A percentile compares a stretch with the other conserved stretches of the same genome.
These are phyloP conservation scores for Darevskia mixta DNA, from an alignment of 2,797 vertebrate species.

Conservation along the genomic window DNA sequence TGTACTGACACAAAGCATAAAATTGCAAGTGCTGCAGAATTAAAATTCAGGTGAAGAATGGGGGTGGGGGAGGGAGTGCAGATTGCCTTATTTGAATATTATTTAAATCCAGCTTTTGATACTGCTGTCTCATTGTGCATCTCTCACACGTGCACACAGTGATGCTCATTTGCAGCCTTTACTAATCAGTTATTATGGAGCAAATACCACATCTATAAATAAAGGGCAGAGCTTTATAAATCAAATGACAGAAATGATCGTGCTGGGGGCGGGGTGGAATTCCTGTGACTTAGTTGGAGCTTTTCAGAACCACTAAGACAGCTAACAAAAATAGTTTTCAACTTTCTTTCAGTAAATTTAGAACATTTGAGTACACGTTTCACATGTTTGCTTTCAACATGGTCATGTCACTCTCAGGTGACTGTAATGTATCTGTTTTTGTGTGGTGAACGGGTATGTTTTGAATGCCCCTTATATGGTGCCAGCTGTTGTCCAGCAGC, in stretches of 20 bases:
- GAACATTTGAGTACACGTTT: neutral
- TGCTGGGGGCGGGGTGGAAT: constrained; percentile 46
- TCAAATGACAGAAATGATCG: constrained; percentile 65
- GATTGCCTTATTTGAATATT: constrained; percentile 71
- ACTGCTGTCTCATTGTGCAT: constrained; percentile 70
- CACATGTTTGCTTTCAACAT: neutral
- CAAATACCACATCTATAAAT: constrained; percentile 75
- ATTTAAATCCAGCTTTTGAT: constrained; percentile 74
- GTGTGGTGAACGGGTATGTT: neutral
- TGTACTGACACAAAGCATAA: constrained; percentile 41
- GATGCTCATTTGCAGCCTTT: constrained; percentile 70
- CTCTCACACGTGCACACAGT: constrained; percentile 64
- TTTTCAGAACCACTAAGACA: constrained; percentile 22
- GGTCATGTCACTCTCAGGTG: neutral
- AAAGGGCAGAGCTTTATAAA: constrained; percentile 70
- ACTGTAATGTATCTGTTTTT: neutral
- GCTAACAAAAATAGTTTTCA: neutral
- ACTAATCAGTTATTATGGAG: constrained; percentile 68
- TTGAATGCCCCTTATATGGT: constrained; percentile 2
- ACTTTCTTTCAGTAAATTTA: neutral
- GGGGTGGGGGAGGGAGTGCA: constrained; percentile 54
- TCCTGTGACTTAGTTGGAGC: neutral
- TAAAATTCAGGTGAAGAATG: constrained; percentile 69
- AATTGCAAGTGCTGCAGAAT: constrained; percentile 62
- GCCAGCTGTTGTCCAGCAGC: neutral